Conservation (phyloP, 2,888 invertebrate genomes). For the Deilephila elpenor region DNA sequence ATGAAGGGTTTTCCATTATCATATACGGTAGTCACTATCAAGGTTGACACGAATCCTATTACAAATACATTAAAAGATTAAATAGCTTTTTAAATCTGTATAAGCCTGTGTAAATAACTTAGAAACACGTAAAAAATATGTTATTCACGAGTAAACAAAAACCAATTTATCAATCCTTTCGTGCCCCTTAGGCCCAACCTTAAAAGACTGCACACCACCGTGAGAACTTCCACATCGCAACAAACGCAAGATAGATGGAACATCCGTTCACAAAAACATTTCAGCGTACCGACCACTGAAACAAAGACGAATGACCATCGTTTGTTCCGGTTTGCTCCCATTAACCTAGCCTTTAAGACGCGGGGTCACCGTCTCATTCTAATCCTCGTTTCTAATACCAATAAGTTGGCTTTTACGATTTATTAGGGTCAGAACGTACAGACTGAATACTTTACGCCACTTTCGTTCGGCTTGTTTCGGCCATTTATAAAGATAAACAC, state of each 20-base stretch:
- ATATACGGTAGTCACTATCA: too few relatives aligned
- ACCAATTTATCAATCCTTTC: not conserved
- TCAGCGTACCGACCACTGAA: conserved; percentile 34
- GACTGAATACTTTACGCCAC: conserved; percentile 32
- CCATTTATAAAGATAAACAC: conserved; percentile 33
- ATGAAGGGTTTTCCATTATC: too few relatives aligned
- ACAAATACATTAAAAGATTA: too few relatives aligned
- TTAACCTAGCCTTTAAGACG: conserved; percentile 70
- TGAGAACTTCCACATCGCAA: conserved; percentile 9
- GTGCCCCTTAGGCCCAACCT: too few relatives aligned
- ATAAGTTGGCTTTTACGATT: conserved; percentile 58
- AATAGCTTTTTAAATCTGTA: too few relatives aligned
- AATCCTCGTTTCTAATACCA: conserved; percentile 59
- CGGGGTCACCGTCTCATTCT: conserved; percentile 53
- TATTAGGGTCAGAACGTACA: conserved; percentile 58
- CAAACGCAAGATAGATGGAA: conserved; percentile 28
- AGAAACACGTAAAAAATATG: not conserved
- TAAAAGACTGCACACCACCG: conserved; percentile 2
- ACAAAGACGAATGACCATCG: conserved; percentile 65
- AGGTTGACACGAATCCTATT: too few relatives aligned
- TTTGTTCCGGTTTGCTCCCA: conserved; percentile 74
- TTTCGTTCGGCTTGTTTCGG: conserved; percentile 19
- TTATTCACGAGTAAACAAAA: not conserved
- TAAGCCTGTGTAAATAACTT: too few relatives aligned
- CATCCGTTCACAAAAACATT: conserved; percentile 30